Evolutionary conservation across 2,888 invertebrate species (phyloP), one percentile per base, ranked within the genome.

Genomic region (Blastobasis adustella): DNA sequence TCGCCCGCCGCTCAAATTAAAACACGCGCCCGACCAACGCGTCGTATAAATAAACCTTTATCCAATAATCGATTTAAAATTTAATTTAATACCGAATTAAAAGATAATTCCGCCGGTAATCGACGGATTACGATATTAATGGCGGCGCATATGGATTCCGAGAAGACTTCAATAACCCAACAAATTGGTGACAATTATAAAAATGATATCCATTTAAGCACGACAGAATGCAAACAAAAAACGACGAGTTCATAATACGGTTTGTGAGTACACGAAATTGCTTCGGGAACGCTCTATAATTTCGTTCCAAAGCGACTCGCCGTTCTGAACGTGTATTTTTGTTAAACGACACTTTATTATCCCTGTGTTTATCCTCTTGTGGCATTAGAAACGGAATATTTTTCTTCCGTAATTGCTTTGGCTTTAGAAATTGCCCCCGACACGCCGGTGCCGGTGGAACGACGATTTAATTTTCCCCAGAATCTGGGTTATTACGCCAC

Each of bases 311-410:
- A 60, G 62, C 65, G 66, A 59, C 58, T 62, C 58, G 42, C 42
- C 55, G 59, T 67, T 61, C 63, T 69, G 73, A 75, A 73, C 79
- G 71, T 81, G 73, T 87, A 78, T 73, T 87, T 87, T 82, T 77
- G 72, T 73, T 85, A 88, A 88, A 86, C 84, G 88, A 84, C 87
- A 88, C 79, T 87, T 86, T 87, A 82, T 86, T 85, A 87, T 77
- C 71, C 73, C 63, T 52, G 58, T 71, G 69, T 74, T 85, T 84
- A 86, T 81, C 79, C 82, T 79, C 82, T 81, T 79, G 77, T 76
- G 73, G 80, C 73, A 86, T 85, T 86, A 83, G 83, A 82, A 76
- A 79, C 68, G 64, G 69, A 76, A 76, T 71, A 66, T 73, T 69
- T 69, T 65, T 63, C 53, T 54, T 58, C 58, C 71, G 66, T 78